Evolutionary conservation across 2,113 vertebrate genomes (phyloP), one percentile per base, ranked within the genome.

Genomic region (Strix aluco): DNA sequence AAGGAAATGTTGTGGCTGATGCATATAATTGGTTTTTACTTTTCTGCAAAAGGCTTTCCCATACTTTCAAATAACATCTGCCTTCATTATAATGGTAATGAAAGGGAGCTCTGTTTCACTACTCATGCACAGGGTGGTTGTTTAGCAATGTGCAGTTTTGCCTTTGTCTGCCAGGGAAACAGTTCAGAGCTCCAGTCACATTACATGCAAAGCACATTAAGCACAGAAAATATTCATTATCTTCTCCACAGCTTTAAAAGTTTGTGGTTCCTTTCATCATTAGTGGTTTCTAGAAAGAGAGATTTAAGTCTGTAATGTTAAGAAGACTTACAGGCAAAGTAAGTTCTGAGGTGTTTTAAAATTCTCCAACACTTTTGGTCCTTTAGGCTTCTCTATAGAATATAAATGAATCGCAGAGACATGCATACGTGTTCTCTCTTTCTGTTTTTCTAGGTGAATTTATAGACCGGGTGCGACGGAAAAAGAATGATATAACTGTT

Each of bases 381-480:
- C 25, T 61, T 69, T 54, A n/a, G 29, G 34, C 10, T n/a, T 51
- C 65, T 71, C 8, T 52, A 2, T 80, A 11, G 26, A 70, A 13
- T 40, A 55, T 16, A 67, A 9, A 1, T 65, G n/a, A 83, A 46
- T 55, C 77, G n/a, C 2, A 61, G 34, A 82, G 6, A 61, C 38
- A 25, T 87, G 13, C 63, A 13, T 79, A 15, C 54, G 10, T 15
- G 6, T 90, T 97, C 18, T 96, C 25, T 88, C 71, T 92, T 90
- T 61, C 67, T 65, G 5, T 79, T 92, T 88, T 61, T 57, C 17
- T 96, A 99, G 99, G 99, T 79, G 99, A 99, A 97, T 99, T 99
- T 85, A 97, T 99, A 96, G 99, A 99, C 29, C 97, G 97, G 49
- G 98, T 99, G 55, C 98, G 98, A 52, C 96, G 94, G 91, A 98